Evolutionary conservation across 2,888 invertebrate species (phyloP).

Genomic region (Ophioninae sp.): DNA sequence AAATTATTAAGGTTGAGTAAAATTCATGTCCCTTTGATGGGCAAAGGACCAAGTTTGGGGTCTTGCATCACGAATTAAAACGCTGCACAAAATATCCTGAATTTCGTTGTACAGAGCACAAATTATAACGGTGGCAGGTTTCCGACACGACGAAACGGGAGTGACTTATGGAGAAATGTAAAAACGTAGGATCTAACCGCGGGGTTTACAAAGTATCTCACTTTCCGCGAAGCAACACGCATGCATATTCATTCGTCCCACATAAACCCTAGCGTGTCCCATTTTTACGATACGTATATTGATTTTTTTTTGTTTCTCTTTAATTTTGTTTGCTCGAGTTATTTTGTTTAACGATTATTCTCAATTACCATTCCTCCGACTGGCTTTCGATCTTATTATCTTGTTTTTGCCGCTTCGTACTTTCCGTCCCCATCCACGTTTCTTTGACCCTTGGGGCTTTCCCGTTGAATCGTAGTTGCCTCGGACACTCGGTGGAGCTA

Average conservation of each 20-base stretch:
- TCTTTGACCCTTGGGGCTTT: conserved; percentile 9
- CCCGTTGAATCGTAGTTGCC: conserved; percentile 6
- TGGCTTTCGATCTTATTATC: conserved; percentile 42
- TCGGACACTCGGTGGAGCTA: conserved; percentile 9
- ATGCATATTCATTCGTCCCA: conserved; percentile 6
- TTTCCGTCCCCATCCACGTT: conserved; percentile 3
- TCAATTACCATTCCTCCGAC: conserved; percentile 18
- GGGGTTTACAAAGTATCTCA: background rate
- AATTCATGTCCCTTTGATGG: background rate
- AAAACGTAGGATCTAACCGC: background rate
- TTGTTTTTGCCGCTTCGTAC: conserved; percentile 14
- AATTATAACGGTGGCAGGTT: background rate
- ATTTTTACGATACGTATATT: background rate
- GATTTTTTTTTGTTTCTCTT: background rate
- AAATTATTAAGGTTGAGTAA: background rate
- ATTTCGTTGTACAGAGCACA: background rate
- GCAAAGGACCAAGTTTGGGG: background rate
- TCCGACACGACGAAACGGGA: background rate
- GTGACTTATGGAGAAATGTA: background rate
- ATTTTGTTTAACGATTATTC: conserved; percentile 3
- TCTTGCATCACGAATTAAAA: background rate
- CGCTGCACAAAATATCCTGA: background rate
- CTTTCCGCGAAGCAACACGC: background rate
- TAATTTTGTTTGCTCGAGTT: background rate
- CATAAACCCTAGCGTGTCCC: conserved; percentile 15